These are phyloP conservation scores for Catharus bicknelli DNA, from an alignment of 2,113 vertebrate genomes.

Conservation along the genomic window DNA sequence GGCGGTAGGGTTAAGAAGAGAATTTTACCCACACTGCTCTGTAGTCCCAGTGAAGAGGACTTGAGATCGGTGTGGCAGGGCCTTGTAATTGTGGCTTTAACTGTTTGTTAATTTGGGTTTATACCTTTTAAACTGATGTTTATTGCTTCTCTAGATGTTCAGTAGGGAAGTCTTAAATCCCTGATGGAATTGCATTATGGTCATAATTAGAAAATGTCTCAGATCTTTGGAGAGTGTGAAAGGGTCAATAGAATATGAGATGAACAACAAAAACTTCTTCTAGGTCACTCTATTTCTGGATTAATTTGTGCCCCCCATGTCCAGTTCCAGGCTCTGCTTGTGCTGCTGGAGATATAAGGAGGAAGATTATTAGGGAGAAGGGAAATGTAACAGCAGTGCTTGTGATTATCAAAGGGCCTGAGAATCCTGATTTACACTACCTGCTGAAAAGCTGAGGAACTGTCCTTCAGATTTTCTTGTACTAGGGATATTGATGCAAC, in stretches of 20 bases:
- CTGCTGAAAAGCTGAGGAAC: neutral
- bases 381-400: neutral
- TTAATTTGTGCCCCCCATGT: fast-evolving
- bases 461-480: neutral
- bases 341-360: neutral
- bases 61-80: neutral
- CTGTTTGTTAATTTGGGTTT: constrained; percentile 24
- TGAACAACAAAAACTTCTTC: neutral
- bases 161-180: constrained; percentile 30
- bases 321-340: neutral
- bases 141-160: constrained; percentile 45
- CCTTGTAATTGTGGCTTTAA: neutral
- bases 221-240: neutral
- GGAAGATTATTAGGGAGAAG: neutral
- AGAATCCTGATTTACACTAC: neutral
- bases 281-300: neutral
- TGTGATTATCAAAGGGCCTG: neutral
- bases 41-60: neutral
- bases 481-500: neutral
- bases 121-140: constrained; percentile 42
- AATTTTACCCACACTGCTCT: neutral
- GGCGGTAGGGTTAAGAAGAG: neutral
- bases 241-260: constrained; percentile 4
- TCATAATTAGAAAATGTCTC: constrained; percentile 46
- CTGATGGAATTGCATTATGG: constrained; percentile 31